Conservation (phyloP, 1,140 invertebrate species). For the Pissodes strobi region DNA sequence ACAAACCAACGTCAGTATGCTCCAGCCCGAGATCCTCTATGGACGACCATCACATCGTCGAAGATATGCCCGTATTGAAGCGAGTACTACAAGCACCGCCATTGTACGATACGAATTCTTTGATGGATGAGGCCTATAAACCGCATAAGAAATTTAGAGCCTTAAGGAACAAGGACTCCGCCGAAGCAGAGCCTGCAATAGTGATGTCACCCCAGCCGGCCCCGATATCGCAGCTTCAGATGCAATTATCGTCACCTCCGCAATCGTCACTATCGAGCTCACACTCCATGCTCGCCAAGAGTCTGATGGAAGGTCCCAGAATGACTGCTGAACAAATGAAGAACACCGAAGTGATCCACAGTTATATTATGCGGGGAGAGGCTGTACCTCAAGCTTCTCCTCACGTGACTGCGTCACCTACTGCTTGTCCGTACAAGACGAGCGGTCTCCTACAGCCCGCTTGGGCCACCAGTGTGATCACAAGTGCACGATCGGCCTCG, state of each 20-base stretch:
- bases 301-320: constrained; percentile 83
- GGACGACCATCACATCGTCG: constrained; percentile 77
- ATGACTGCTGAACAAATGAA: constrained; percentile 89
- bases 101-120: constrained; percentile 81
- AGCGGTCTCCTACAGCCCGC: constrained; percentile 48
- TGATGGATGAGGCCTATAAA: constrained; percentile 94
- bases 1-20: constrained; percentile 80
- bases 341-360: constrained; percentile 85
- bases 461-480: constrained; percentile 57
- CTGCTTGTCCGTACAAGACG: constrained; percentile 53
- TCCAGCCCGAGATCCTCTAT: constrained; percentile 84
- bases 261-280: constrained; percentile 70
- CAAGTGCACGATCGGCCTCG: constrained; percentile 54
- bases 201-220: constrained; percentile 45
- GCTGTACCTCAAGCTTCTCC: constrained; percentile 47
- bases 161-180: constrained; percentile 75
- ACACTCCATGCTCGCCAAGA: constrained; percentile 84
- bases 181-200: constrained; percentile 70
- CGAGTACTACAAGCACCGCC: constrained; percentile 89
- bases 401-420: constrained; percentile 45
- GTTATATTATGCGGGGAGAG: constrained; percentile 81
- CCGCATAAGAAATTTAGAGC: constrained; percentile 94
- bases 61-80: constrained; percentile 93
- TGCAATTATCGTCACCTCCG: constrained; percentile 57
- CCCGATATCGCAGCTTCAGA: constrained; percentile 56